A percentile compares a stretch with the other conserved stretches of the same genome.
These are phyloP conservation scores for Epirrita christyi DNA, from an alignment of 2,888 invertebrate species.

Conservation along the genomic window DNA sequence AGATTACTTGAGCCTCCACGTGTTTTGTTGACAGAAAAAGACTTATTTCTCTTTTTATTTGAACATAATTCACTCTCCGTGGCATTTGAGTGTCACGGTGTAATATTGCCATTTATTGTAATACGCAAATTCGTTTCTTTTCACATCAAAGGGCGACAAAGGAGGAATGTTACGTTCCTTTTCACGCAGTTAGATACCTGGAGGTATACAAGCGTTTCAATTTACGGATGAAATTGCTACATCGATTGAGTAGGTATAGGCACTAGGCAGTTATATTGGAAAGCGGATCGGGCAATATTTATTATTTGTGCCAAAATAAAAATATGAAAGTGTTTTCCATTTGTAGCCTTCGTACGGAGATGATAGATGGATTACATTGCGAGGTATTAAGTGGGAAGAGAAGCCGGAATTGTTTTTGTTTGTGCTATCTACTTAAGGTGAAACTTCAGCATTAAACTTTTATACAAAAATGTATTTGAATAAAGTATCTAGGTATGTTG, in stretches of 20 bases:
- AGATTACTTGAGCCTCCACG: constrained; percentile 38
- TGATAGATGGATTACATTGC: constrained; percentile 39
- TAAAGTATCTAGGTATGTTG: no score
- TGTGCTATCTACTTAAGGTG: background rate
- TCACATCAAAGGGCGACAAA: constrained; percentile 66
- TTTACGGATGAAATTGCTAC: constrained; percentile 54
- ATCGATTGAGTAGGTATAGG: constrained; percentile 43
- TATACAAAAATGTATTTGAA: no score
- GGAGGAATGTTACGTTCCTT: constrained; percentile 37
- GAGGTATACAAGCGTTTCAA: constrained; percentile 49
- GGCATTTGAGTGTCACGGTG: constrained; percentile 50
- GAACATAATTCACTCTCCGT: constrained; percentile 42
- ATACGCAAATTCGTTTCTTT: constrained; percentile 57
- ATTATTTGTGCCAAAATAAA: constrained; percentile 39
- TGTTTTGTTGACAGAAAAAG: constrained; percentile 42
- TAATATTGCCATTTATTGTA: constrained; percentile 62
- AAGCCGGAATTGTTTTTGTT: constrained; percentile 31
- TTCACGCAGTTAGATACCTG: constrained; percentile 36
- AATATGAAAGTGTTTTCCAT: constrained; percentile 38
- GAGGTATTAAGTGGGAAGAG: constrained; percentile 31
- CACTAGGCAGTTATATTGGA: constrained; percentile 41
- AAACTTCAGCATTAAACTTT: no score
- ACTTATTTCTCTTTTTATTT: constrained; percentile 37
- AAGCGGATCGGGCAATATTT: constrained; percentile 43
- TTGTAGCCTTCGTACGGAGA: constrained; percentile 32